A percentile compares a stretch with the other conserved stretches of the same genome.
These are phyloP conservation scores for Halotydeus destructor DNA, from an alignment of 1,140 invertebrate genomes.

Conservation along the genomic window DNA sequence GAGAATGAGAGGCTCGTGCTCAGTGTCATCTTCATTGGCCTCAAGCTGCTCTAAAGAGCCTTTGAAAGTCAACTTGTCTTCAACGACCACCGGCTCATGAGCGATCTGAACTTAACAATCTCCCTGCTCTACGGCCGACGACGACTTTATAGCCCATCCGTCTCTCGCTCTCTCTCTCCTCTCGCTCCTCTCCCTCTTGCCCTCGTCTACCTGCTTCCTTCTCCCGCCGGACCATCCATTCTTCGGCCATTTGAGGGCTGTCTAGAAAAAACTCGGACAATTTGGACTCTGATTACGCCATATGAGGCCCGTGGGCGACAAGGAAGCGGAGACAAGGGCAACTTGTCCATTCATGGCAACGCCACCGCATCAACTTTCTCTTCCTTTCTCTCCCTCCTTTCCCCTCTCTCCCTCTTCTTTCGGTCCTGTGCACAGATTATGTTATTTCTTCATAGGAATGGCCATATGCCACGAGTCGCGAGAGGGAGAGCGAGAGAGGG, in stretches of 20 bases:
- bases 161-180: not conserved
- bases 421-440: not conserved
- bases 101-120: too few species aligned
- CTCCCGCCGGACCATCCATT: not conserved
- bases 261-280: too few species aligned
- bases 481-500: too few species aligned
- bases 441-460: not conserved
- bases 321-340: not conserved
- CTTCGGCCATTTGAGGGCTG: not conserved
- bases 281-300: too few species aligned
- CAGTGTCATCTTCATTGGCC: too few species aligned
- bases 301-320: too few species aligned
- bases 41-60: too few species aligned
- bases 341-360: not conserved
- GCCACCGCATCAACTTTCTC: not conserved
- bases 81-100: too few species aligned
- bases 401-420: not conserved
- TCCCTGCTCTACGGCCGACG: too few species aligned
- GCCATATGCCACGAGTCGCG: too few species aligned
- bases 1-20: too few species aligned
- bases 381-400: not conserved
- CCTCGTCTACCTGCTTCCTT: not conserved
- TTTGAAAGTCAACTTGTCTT: too few species aligned
- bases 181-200: not conserved
- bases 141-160: not conserved